These are phyloP conservation scores for Drosophila funebris DNA, from an alignment of 1,140 invertebrate genomes.

Conservation along the genomic window DNA sequence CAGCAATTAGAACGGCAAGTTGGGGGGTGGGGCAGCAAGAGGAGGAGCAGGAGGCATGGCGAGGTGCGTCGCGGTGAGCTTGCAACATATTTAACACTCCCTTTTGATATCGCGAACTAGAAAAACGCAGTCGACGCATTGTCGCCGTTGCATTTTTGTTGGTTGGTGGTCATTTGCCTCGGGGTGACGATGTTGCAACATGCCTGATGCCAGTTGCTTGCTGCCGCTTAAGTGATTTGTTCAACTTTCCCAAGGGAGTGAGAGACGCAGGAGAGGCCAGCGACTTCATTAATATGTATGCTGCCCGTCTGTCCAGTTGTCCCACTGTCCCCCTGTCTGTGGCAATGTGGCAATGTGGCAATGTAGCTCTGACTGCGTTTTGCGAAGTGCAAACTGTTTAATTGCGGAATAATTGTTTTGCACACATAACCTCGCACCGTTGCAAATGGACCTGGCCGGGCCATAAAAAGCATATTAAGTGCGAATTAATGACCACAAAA, in stretches of 20 bases:
- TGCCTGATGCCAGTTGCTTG: slow-evolving; percentile 26
- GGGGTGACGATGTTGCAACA: slow-evolving; percentile 54
- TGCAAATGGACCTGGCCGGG: slow-evolving; percentile 61
- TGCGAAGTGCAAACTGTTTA: slow-evolving; percentile 80
- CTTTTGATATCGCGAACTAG: slow-evolving; percentile 62
- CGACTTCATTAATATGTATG: slow-evolving; percentile 72
- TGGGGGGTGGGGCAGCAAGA: background rate
- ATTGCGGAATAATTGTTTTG: slow-evolving; percentile 83
- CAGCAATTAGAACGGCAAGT: slow-evolving; percentile 41
- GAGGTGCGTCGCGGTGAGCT: slow-evolving; percentile 24
- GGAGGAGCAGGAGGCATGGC: background rate
- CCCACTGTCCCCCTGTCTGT: background rate
- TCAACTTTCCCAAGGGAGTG: slow-evolving; percentile 50
- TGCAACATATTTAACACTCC: slow-evolving; percentile 81
- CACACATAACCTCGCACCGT: slow-evolving; percentile 80
- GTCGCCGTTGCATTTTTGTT: slow-evolving; percentile 50
- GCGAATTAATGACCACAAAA: slow-evolving; percentile 82
- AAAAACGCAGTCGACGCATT: slow-evolving; percentile 61
- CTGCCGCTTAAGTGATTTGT: slow-evolving; percentile 81
- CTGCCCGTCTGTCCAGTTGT: slow-evolving; percentile 7
- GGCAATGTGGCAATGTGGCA: slow-evolving; percentile 5
- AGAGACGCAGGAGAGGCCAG: background rate
- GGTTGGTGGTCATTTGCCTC: slow-evolving; percentile 78
- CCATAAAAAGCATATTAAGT: slow-evolving; percentile 83
- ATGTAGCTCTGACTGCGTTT: slow-evolving; percentile 26